phyloP scores from a whole-genome alignment of 1,140 invertebrate genomes.

The Pectinophora gossypiella region DNA sequence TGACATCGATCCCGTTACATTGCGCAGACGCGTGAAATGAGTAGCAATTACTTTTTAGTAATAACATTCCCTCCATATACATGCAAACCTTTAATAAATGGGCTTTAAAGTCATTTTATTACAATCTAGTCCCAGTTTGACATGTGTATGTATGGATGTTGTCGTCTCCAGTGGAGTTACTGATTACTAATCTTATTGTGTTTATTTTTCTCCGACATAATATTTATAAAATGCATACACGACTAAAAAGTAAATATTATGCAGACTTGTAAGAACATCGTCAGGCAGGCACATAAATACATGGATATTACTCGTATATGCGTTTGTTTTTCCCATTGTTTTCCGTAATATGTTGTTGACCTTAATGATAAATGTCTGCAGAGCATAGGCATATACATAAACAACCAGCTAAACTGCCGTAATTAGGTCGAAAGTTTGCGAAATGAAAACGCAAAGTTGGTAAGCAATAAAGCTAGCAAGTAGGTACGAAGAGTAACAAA shows the following conservation, averaged over 20 bases:
- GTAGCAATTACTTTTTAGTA: constrained; percentile 8
- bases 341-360: neutral
- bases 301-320: too few relatives aligned
- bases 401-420: too few relatives aligned
- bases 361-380: neutral
- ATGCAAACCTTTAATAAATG: neutral
- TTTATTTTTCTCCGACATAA: too few relatives aligned
- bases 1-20: constrained; percentile 42
- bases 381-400: too few relatives aligned
- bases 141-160: too few relatives aligned
- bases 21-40: constrained; percentile 23
- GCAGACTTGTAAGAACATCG: too few relatives aligned
- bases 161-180: too few relatives aligned
- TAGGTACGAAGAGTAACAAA: neutral
- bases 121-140: too few relatives aligned
- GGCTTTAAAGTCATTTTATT: neutral
- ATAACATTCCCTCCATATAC: neutral
- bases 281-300: too few relatives aligned
- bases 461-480: neutral
- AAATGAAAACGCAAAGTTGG: too few relatives aligned
- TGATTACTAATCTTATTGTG: too few relatives aligned
- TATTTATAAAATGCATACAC: neutral
- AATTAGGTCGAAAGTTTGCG: too few relatives aligned
- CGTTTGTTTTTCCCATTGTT: neutral
- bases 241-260: neutral